Evolutionary conservation across 1,140 invertebrate species (phyloP).

Genomic region (Caenorhabditis brenneri): DNA sequence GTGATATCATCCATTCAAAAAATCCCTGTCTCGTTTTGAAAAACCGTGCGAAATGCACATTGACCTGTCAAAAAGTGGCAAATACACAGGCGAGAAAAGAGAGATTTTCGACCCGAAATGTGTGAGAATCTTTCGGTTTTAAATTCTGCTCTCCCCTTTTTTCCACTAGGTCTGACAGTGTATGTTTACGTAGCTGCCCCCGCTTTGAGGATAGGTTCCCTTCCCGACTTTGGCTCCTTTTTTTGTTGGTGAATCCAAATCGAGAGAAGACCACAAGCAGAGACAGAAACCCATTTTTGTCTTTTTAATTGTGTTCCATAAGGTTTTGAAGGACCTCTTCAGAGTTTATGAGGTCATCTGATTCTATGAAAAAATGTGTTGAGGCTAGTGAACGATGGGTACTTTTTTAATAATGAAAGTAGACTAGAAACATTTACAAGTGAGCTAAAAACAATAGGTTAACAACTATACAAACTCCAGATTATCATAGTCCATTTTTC

Average conservation of each 20-base stretch:
- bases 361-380: background rate
- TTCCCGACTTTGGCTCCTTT: background rate
- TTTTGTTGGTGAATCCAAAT: background rate
- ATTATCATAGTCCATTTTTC: too few relatives aligned
- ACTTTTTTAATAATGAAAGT: too few relatives aligned
- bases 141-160: background rate
- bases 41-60: background rate
- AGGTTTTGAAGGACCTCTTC: background rate
- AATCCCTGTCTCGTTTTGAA: background rate
- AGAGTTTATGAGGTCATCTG: background rate
- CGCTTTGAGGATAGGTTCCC: background rate
- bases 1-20: background rate
- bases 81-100: background rate
- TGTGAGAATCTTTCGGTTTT: background rate
- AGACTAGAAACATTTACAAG: too few relatives aligned
- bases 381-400: too few relatives aligned
- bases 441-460: too few relatives aligned
- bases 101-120: background rate
- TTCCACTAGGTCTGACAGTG: too few relatives aligned
- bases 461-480: too few relatives aligned
- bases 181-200: conserved; percentile 28
- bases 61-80: conserved; percentile 23
- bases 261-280: background rate
- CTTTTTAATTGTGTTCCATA: too few relatives aligned
- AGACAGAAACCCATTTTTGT: too few relatives aligned